Evolutionary conservation across 2,888 invertebrate genomes (phyloP).

Genomic region (Pollenia amentaria): DNA sequence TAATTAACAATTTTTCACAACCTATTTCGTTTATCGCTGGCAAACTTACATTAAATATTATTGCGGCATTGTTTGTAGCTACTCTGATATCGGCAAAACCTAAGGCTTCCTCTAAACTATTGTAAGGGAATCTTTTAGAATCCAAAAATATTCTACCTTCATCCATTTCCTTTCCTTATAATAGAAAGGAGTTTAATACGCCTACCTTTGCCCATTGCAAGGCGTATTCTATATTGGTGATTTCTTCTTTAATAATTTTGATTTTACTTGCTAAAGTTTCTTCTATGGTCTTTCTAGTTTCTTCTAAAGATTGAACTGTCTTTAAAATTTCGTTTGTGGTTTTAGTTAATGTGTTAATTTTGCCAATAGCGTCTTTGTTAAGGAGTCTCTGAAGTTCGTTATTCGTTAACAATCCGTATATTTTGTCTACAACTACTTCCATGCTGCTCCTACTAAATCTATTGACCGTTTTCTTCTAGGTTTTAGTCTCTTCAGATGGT

Average conservation of each 20-base stretch:
- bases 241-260: conserved; percentile 17
- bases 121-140: conserved; percentile 18
- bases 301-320: conserved; percentile 22
- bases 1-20: conserved; percentile 28
- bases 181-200: conserved; percentile 7
- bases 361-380: conserved; percentile 1
- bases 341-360: conserved; percentile 13
- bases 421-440: too few species aligned
- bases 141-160: conserved; percentile 22
- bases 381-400: too few species aligned
- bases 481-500: too few species aligned
- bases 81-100: too few species aligned
- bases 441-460: too few species aligned
- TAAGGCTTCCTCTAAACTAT: conserved; percentile 20
- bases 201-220: conserved; percentile 32
- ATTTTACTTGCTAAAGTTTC: conserved; percentile 8
- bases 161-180: conserved; percentile 9
- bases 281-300: conserved; percentile 11
- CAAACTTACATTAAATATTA: neutral
- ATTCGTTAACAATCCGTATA: too few species aligned
- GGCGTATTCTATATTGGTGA: conserved; percentile 26
- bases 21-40: neutral
- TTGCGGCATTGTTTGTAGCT: neutral
- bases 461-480: too few species aligned
- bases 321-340: conserved; percentile 28